phyloP scores from a whole-genome alignment of 2,888 invertebrate genomes.

The Acleris holmiana region DNA sequence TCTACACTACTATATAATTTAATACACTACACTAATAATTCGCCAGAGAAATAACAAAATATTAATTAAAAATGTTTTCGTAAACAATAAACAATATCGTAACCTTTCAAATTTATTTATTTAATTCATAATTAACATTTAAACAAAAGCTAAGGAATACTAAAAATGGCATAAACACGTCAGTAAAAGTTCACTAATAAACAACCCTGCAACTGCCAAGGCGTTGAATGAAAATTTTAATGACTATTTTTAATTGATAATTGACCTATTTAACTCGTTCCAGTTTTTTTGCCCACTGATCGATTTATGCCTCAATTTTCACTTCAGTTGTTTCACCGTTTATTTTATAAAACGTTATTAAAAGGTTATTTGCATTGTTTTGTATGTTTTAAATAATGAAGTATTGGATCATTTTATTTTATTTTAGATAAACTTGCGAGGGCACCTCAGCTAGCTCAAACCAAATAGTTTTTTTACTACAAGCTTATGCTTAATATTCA shows the following conservation, averaged over 20 bases:
- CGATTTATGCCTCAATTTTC: constrained; percentile 19
- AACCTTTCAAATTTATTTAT: no score
- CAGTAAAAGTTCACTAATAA: constrained; percentile 19
- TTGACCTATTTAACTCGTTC: constrained; percentile 23
- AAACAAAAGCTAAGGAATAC: constrained; percentile 7
- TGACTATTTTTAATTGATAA: constrained; percentile 33
- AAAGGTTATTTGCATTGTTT: neutral
- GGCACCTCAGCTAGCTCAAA: no score
- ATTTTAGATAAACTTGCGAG: no score
- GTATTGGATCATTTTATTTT: neutral
- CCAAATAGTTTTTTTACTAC: no score
- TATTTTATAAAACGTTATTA: neutral
- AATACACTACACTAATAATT: no score
- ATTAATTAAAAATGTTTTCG: no score
- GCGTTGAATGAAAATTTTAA: constrained; percentile 22
- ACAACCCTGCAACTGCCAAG: constrained; percentile 24
- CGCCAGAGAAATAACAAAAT: no score
- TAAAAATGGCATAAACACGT: constrained; percentile 16
- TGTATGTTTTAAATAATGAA: neutral
- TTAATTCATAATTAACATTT: neutral
- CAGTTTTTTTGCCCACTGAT: constrained; percentile 15
- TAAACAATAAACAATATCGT: no score
- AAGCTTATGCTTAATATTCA: no score
- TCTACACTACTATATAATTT: no score
- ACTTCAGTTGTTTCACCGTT: neutral